phyloP scores from a whole-genome alignment of 2,888 invertebrate genomes.

The Acanthosepion esculentum region DNA sequence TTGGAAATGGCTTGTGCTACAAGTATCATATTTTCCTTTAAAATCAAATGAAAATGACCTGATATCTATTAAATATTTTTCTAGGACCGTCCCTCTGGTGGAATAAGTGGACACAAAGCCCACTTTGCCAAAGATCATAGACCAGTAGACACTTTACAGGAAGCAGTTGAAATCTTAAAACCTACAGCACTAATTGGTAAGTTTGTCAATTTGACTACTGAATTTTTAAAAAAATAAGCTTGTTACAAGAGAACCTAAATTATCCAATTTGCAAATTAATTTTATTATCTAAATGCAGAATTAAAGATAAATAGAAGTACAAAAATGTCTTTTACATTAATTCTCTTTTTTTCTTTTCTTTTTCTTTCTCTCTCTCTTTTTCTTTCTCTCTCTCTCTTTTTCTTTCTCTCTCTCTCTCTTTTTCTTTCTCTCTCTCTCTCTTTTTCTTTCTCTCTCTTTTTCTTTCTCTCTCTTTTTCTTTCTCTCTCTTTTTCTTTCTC shows the following conservation, averaged over 20 bases:
- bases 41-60: too few species aligned
- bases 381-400: neutral
- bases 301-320: too few species aligned
- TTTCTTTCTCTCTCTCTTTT: neutral
- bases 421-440: too few species aligned
- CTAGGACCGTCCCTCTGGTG: conserved; percentile 84
- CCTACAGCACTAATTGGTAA: conserved; percentile 94
- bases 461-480: neutral
- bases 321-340: neutral
- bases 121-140: conserved; percentile 85
- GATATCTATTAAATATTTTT: neutral
- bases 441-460: neutral
- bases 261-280: neutral
- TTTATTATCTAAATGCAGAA: neutral
- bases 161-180: conserved; percentile 86
- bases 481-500: neutral
- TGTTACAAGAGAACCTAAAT: neutral
- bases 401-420: neutral
- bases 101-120: conserved; percentile 80
- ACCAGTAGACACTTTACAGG: conserved; percentile 83
- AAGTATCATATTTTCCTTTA: neutral
- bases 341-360: neutral
- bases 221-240: neutral
- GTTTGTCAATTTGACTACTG: conserved; percentile 3
- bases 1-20: too few species aligned